Conservation (phyloP, 2,797 vertebrate genomes). For the Rhyacichthys aspro region DNA sequence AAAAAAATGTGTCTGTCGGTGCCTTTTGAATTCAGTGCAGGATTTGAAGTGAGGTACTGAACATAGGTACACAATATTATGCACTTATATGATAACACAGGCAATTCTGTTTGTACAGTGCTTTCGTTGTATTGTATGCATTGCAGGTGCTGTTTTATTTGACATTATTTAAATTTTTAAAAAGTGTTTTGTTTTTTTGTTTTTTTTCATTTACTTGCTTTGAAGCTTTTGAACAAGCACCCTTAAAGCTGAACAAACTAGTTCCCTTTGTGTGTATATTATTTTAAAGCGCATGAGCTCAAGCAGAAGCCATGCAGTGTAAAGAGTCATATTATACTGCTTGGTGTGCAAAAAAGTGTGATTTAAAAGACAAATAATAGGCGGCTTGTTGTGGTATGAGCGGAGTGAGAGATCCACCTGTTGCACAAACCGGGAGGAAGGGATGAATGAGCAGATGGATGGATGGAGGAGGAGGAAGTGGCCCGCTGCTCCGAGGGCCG, state of each 20-base stretch:
- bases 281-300: conserved; percentile 28
- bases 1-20: no score
- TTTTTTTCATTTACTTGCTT: conserved; percentile 12
- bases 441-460: conserved; percentile 36
- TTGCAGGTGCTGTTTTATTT: conserved; percentile 69
- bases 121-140: conserved; percentile 50
- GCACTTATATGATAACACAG: conserved; percentile 76
- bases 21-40: no score
- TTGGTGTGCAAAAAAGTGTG: not conserved
- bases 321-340: conserved; percentile 20
- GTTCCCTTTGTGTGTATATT: conserved; percentile 24
- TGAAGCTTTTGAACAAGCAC: conserved; percentile 37
- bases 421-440: conserved; percentile 30
- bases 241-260: conserved; percentile 28
- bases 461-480: conserved; percentile 53
- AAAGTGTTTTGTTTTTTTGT: conserved; percentile 26
- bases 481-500: conserved; percentile 62
- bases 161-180: conserved; percentile 70
- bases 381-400: conserved; percentile 49
- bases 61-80: conserved; percentile 55
- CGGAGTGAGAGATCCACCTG: conserved; percentile 59
- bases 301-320: conserved; percentile 6
- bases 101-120: conserved; percentile 63
- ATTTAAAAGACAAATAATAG: conserved; percentile 51
- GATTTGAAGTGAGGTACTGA: conserved; percentile 42